These are phyloP conservation scores for Pseudomugil gertrudae DNA, from an alignment of 2,797 vertebrate genomes.

Conservation along the genomic window DNA sequence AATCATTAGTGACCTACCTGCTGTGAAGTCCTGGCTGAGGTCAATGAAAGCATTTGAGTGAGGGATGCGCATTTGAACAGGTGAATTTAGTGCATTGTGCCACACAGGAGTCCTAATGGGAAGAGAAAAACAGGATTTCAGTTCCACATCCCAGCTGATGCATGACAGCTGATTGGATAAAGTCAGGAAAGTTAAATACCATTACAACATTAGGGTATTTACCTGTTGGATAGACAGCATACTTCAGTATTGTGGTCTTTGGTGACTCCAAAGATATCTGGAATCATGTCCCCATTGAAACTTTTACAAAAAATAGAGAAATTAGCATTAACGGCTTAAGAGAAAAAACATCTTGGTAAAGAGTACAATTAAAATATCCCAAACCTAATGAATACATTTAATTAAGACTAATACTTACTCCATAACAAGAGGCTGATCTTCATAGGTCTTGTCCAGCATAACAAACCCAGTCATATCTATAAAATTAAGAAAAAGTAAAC, in stretches of 20 bases:
- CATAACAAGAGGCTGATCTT: constrained; percentile 94
- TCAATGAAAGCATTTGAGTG: constrained; percentile 97
- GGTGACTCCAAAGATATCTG: constrained; percentile 90
- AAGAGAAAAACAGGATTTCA: neutral
- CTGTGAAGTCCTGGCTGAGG: constrained; percentile 93
- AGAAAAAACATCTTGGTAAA: neutral
- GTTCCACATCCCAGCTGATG: neutral
- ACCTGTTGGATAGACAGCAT: constrained; percentile 85
- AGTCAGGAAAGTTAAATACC: neutral
- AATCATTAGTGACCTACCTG: constrained; percentile 82
- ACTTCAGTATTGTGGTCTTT: constrained; percentile 74
- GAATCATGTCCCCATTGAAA: constrained; percentile 96
- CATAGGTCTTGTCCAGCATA: constrained; percentile 85
- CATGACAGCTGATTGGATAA: neutral
- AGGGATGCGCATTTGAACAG: constrained; percentile 82
- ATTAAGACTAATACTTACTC: constrained; percentile 87
- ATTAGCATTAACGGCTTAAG: neutral
- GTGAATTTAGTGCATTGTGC: constrained; percentile 75
- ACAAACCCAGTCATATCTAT: constrained; percentile 83
- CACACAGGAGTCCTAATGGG: constrained; percentile 80
- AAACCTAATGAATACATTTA: too few relatives aligned
- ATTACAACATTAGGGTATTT: constrained; percentile 9
- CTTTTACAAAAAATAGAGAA: constrained; percentile 69
- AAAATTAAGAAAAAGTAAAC: constrained; percentile 31
- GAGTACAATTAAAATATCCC: neutral